Percentiles rank a stretch among this genome's conserved stretches.
These are phyloP conservation scores for Drosophila punjabiensis DNA, from an alignment of 1,140 invertebrate genomes.

Conservation along the genomic window DNA sequence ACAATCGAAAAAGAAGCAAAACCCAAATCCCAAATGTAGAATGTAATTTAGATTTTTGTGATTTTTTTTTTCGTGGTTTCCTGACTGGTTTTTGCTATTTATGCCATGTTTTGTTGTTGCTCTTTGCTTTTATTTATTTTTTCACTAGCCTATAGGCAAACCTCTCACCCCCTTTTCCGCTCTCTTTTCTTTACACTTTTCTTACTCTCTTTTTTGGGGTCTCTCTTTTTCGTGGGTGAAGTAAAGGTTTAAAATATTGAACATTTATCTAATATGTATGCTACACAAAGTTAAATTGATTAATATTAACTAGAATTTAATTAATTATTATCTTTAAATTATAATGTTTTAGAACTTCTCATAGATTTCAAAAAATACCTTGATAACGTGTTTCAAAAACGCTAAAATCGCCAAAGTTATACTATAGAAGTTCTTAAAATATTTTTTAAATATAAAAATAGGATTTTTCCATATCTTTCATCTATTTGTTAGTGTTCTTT, in stretches of 20 bases:
- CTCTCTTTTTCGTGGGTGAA: neutral
- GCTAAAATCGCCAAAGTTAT: neutral
- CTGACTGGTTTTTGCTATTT: constrained; percentile 44
- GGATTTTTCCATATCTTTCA: accelerated
- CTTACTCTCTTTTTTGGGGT: constrained; percentile 6
- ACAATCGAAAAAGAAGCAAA: constrained; percentile 3
- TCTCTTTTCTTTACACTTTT: constrained; percentile 1
- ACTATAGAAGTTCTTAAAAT: neutral
- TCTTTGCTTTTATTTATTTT: constrained; percentile 11
- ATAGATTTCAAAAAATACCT: too few relatives aligned
- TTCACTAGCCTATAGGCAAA: constrained; percentile 39
- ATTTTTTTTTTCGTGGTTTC: constrained; percentile 10
- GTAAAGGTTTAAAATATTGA: neutral
- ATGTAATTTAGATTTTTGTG: constrained; percentile 22
- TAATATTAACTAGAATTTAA: neutral
- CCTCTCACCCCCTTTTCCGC: constrained; percentile 13
- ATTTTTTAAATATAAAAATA: neutral
- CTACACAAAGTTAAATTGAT: neutral
- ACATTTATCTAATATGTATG: neutral
- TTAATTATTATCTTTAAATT: neutral
- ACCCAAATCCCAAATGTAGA: neutral
- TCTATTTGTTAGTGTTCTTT: too few relatives aligned
- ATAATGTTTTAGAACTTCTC: too few relatives aligned
- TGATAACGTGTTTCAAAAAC: too few relatives aligned
- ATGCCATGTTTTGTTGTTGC: constrained; percentile 28